Conservation (phyloP, 92 coral and sea anemone genomes). For the Phymanthus crucifer region DNA sequence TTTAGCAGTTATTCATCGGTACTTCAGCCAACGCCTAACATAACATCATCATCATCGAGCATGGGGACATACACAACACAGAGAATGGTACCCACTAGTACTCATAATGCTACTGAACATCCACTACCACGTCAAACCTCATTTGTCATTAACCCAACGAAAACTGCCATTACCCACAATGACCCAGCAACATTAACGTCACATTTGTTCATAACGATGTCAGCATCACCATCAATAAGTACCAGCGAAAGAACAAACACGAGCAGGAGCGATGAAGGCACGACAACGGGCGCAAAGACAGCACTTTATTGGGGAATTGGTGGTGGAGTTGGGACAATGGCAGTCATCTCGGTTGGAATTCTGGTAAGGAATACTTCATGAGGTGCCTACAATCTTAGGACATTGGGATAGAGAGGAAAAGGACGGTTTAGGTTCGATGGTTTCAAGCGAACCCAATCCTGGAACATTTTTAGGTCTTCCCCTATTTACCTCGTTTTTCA, state of each 20-base stretch:
- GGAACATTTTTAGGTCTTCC: too few species aligned
- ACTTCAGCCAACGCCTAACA: not conserved
- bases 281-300: conserved; percentile 7
- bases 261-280: not conserved
- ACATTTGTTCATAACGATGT: not conserved
- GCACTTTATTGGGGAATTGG: conserved; percentile 48
- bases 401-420: too few species aligned
- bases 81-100: not conserved
- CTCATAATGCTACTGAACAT: not conserved
- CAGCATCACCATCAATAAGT: not conserved
- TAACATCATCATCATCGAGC: not conserved
- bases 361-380: conserved; percentile 32
- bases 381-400: not conserved
- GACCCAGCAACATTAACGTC: not conserved
- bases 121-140: not conserved
- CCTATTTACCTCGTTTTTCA: too few species aligned
- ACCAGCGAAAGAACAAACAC: not conserved
- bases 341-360: conserved; percentile 33
- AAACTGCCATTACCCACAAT: not conserved
- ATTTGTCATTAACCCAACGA: not conserved
- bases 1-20: not conserved
- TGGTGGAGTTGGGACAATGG: conserved; percentile 50
- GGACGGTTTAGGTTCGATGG: not conserved
- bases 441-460: too few species aligned
- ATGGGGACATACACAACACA: not conserved